Percentiles rank a stretch among this genome's conserved stretches.
Conservation (phyloP, 2,113 vertebrate genomes). For the Alligator mississippiensis region DNA sequence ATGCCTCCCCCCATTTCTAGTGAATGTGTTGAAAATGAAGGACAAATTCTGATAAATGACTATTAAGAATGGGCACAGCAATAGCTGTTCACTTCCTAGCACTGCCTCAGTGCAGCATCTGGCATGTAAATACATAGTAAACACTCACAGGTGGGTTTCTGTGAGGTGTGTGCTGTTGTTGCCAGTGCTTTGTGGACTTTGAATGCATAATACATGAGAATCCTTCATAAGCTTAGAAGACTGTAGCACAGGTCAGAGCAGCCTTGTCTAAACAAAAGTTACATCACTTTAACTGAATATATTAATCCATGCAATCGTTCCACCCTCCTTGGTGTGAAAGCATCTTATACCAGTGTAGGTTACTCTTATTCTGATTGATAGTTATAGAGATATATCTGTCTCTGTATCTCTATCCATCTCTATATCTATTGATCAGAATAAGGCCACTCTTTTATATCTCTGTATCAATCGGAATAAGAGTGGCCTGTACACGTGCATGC, state of each 20-base stretch:
- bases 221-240: background rate
- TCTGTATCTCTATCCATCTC: too few species aligned
- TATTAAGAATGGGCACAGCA: background rate
- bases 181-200: background rate
- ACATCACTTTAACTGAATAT: background rate
- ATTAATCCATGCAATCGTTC: background rate
- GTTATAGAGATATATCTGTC: too few species aligned
- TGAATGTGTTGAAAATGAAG: rapidly evolving
- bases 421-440: too few species aligned
- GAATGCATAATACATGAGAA: background rate
- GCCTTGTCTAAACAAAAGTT: background rate
- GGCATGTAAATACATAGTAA: background rate
- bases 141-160: background rate
- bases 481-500: too few species aligned
- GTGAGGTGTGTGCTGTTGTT: background rate
- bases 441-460: too few species aligned
- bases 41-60: too few species aligned
- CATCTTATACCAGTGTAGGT: too few species aligned
- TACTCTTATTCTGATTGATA: too few species aligned
- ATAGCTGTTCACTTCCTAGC: background rate
- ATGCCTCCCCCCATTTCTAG: background rate
- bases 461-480: too few species aligned
- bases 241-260: background rate
- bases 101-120: background rate
- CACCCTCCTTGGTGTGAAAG: background rate